Evolutionary conservation across 2,113 vertebrate species (phyloP), one percentile per base, ranked within the genome.

Genomic region (Melierax canorus): DNA sequence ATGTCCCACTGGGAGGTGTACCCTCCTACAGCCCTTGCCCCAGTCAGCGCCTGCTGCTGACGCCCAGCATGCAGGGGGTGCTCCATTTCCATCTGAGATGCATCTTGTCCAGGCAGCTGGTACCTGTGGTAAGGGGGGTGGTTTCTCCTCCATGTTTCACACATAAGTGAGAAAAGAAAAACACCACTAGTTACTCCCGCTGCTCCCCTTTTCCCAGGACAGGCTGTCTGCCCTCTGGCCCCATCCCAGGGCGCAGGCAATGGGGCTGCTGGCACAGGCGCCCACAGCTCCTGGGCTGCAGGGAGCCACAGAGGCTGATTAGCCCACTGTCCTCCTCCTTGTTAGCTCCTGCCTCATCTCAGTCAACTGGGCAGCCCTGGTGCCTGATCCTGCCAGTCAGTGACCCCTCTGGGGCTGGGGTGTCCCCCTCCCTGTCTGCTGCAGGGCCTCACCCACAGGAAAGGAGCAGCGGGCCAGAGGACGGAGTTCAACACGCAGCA

Each of bases 41-140:
- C n/a, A 30, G 51, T 13, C 55, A 63, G 56, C 4, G 2, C 48
- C 53, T 29, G 41, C 67, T 79, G 1, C 39, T 67, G 88, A 32
- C 1, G 3, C 24, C 20, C 3, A 0, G 5, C 27, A 18, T 8
- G 1, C 6, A 6, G n/a, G 6, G 14, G 8, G 3, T 50, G 27
- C 36, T 82, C 34, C 39, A 3, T 71, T 60, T 64, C 38, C 39
- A 15, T 32, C 34, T n/a, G 41, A 51, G 50, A 50, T 36, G 32
- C 15, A 24, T n/a, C 56, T 59, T 48, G n/a, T 59, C 67, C 66
- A 22, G 77, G 43, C 55, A 67, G 26, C 64, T 30, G 32, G 17
- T 69, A 30, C 34, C 41, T 3, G 0, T 34, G 21, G 20, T 55
- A 43, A 48, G 19, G 29, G 34, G 6, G 8, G 24, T 74, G 41